Percentiles rank a stretch among this genome's conserved stretches.
These are phyloP conservation scores for Corella eumyota DNA, from an alignment of 23 tunicate species.

Conservation along the genomic window DNA sequence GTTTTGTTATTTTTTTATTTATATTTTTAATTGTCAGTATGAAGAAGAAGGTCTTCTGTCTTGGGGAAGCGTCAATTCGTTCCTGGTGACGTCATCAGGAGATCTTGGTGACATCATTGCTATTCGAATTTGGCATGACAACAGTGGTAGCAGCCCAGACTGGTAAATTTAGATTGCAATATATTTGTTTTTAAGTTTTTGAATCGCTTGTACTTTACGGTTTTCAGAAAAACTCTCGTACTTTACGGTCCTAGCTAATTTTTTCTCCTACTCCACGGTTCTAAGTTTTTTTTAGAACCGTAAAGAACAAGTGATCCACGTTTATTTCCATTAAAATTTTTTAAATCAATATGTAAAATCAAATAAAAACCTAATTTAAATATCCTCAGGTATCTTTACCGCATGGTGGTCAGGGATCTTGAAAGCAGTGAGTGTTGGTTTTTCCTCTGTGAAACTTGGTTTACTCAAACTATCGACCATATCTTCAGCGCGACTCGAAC, in stretches of 20 bases:
- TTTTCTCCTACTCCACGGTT: no score
- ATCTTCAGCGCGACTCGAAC: slow-evolving; percentile 15
- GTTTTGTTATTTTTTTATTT: no score
- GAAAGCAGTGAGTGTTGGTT: slow-evolving; percentile 33
- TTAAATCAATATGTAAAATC: no score
- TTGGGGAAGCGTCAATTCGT: slow-evolving; percentile 15
- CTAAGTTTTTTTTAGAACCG: no score
- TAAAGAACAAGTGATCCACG: no score
- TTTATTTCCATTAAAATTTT: no score
- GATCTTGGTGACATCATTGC: slow-evolving; percentile 33
- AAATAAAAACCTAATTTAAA: no score
- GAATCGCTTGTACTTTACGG: no score
- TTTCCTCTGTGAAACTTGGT: slow-evolving; percentile 24
- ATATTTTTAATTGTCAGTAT: neutral
- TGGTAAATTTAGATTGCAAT: slow-evolving; percentile 45
- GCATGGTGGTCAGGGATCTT: slow-evolving; percentile 21
- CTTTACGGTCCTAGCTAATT: no score
- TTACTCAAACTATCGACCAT: slow-evolving; percentile 7
- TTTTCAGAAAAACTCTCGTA: no score
- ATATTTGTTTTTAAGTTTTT: no score
- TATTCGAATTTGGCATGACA: slow-evolving; percentile 57
- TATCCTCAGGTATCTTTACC: slow-evolving; percentile 39
- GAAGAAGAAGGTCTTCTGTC: neutral
- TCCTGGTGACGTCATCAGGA: slow-evolving; percentile 12
- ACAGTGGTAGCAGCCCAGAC: slow-evolving; percentile 49